Evolutionary conservation across 1,140 invertebrate species (phyloP).

Genomic region (Mycetomoellerius zeteki): DNA sequence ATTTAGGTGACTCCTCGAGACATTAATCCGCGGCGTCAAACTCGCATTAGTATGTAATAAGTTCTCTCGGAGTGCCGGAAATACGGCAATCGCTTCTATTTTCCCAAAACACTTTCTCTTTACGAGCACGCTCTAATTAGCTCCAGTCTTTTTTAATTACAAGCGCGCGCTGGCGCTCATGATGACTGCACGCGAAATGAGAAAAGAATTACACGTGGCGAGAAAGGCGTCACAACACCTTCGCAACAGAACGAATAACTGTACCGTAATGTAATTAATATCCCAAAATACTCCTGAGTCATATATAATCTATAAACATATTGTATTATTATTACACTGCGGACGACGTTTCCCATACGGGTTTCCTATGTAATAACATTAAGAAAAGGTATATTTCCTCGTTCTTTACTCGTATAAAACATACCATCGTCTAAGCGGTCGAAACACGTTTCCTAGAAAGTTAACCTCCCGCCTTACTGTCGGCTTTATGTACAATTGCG

Average conservation of each 20-base stretch:
- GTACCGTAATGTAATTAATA: conserved; percentile 37
- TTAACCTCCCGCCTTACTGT: conserved; percentile 28
- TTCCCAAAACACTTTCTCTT: conserved; percentile 76
- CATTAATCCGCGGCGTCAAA: conserved; percentile 13
- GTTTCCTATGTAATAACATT: conserved; percentile 21
- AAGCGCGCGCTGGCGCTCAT: conserved; percentile 46
- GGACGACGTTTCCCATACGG: conserved; percentile 21
- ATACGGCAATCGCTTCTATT: conserved; percentile 49
- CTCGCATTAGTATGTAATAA: conserved; percentile 3
- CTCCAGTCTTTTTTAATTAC: conserved; percentile 72
- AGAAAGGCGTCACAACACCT: conserved; percentile 8
- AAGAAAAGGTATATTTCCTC: conserved; percentile 42
- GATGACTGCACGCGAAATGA: conserved; percentile 52
- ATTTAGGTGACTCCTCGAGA: conserved; percentile 6
- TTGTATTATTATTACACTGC: conserved; percentile 22
- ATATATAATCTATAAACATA: not conserved
- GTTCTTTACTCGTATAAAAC: conserved; percentile 19
- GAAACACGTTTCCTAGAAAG: conserved; percentile 57
- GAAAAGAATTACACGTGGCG: conserved; percentile 52
- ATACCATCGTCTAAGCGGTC: conserved; percentile 1
- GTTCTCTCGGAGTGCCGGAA: conserved; percentile 67
- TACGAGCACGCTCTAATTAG: conserved; percentile 75
- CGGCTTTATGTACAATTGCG: conserved; percentile 41
- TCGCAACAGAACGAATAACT: conserved; percentile 25
- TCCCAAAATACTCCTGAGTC: not conserved